Conservation (phyloP, 2,888 invertebrate genomes). For the Pammene aurita region DNA sequence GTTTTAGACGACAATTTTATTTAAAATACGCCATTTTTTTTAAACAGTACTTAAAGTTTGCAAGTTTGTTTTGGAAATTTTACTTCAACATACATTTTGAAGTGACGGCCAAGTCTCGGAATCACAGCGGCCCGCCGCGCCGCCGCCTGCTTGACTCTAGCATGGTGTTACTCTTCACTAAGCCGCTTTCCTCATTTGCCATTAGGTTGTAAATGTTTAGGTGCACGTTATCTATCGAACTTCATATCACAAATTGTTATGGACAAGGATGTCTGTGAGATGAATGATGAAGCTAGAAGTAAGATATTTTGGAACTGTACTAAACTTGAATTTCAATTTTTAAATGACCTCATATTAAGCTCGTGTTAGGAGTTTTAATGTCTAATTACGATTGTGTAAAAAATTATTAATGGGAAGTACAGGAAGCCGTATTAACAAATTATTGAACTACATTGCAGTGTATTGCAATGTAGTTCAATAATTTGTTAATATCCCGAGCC, state of each 20-base stretch:
- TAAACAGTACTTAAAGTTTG: constrained; percentile 38
- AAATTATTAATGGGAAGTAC: constrained; percentile 20
- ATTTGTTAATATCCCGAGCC: constrained; percentile 1
- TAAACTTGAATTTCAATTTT: constrained; percentile 15
- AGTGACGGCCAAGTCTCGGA: constrained; percentile 20
- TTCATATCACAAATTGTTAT: constrained; percentile 38
- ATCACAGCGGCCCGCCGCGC: background rate
- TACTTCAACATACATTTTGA: constrained; percentile 27
- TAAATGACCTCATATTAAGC: constrained; percentile 18
- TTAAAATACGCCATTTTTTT: constrained; percentile 30
- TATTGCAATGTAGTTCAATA: constrained; percentile 1
- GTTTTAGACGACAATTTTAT: constrained; percentile 32
- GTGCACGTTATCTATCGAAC: constrained; percentile 47
- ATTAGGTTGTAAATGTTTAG: constrained; percentile 45
- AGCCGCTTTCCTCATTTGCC: constrained; percentile 47
- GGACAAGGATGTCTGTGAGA: constrained; percentile 21
- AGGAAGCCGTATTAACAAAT: constrained; percentile 3
- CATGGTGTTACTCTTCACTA: constrained; percentile 44
- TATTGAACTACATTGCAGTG: background rate
- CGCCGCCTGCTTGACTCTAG: constrained; percentile 13
- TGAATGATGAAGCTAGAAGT: constrained; percentile 23
- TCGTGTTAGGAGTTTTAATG: constrained; percentile 8
- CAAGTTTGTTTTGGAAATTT: constrained; percentile 36
- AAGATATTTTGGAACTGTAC: constrained; percentile 26
- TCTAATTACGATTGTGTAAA: constrained; percentile 25